These are phyloP conservation scores for Epicampocera succincta DNA, from an alignment of 2,888 invertebrate species.

Conservation along the genomic window DNA sequence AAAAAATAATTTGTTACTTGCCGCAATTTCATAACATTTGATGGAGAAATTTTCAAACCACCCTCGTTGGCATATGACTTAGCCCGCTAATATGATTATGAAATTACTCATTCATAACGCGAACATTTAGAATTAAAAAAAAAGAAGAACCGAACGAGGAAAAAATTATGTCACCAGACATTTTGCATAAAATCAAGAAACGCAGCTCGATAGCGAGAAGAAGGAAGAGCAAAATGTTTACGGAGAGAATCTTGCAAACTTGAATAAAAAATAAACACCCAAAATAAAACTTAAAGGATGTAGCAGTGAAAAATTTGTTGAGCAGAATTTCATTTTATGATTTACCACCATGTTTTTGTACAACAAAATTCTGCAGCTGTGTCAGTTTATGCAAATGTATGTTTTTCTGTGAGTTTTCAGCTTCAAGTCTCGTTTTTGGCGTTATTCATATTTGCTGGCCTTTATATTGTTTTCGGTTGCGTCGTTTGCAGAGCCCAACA, in stretches of 20 bases:
- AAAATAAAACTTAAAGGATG: slow-evolving; percentile 23
- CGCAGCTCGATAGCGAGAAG: background rate
- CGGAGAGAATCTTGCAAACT: slow-evolving; percentile 21
- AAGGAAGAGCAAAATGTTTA: slow-evolving; percentile 17
- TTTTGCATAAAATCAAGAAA: background rate
- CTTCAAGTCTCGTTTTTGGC: background rate
- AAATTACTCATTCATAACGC: slow-evolving; percentile 77
- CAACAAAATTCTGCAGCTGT: slow-evolving; percentile 11
- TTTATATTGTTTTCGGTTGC: slow-evolving; percentile 39
- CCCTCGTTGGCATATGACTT: slow-evolving; percentile 1
- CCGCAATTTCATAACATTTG: background rate
- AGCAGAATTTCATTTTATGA: slow-evolving; percentile 34
- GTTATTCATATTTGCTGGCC: slow-evolving; percentile 35
- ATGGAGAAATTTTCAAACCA: background rate
- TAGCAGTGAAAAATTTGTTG: slow-evolving; percentile 40
- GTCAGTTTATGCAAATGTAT: background rate
- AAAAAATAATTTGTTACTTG: no score
- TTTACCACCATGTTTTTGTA: slow-evolving; percentile 43
- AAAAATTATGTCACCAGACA: slow-evolving; percentile 46
- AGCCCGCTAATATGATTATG: slow-evolving; percentile 75
- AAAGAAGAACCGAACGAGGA: background rate
- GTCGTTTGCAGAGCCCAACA: slow-evolving; percentile 28
- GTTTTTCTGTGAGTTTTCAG: background rate
- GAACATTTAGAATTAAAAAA: slow-evolving; percentile 26
- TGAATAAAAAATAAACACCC: slow-evolving; percentile 4